Percentiles rank a stretch among this genome's conserved stretches.
Evolutionary conservation across 1,140 invertebrate species (phyloP).

Genomic region (Hetaerina americana): DNA sequence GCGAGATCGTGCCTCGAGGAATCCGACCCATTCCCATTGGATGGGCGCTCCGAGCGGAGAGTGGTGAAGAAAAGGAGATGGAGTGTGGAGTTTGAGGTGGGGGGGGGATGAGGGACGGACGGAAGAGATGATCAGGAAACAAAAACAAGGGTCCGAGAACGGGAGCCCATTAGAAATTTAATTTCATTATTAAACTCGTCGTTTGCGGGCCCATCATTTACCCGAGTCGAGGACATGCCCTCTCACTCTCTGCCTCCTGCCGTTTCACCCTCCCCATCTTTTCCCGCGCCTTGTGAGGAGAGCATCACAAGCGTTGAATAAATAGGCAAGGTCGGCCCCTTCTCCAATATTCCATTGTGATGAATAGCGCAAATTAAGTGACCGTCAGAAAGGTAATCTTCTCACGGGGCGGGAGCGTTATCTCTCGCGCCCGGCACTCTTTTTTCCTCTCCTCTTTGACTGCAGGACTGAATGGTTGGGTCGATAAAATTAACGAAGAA

Average conservation of each 20-base stretch:
- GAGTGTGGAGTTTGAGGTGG: neutral
- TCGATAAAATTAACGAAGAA: too few species aligned
- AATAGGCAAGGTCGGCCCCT: neutral
- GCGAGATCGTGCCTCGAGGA: too few species aligned
- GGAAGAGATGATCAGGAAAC: neutral
- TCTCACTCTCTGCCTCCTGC: too few species aligned
- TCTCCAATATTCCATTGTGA: neutral
- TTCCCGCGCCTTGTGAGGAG: too few species aligned
- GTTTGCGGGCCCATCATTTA: neutral
- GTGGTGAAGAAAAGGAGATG: neutral
- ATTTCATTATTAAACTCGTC: neutral
- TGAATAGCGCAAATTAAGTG: neutral
- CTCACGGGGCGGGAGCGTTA: neutral
- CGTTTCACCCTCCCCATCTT: too few species aligned
- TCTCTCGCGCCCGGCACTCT: too few species aligned
- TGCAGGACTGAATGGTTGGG: too few species aligned
- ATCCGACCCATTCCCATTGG: too few species aligned
- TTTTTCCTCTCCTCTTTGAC: too few species aligned
- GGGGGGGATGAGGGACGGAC: neutral
- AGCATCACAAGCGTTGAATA: neutral
- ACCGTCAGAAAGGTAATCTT: neutral
- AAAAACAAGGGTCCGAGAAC: neutral
- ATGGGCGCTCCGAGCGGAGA: too few species aligned
- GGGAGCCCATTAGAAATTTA: neutral
- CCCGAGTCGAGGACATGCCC: neutral